Base-by-base conservation (phyloP, 2,888 invertebrate genomes). In the Agrilus cyanescens region DNA sequence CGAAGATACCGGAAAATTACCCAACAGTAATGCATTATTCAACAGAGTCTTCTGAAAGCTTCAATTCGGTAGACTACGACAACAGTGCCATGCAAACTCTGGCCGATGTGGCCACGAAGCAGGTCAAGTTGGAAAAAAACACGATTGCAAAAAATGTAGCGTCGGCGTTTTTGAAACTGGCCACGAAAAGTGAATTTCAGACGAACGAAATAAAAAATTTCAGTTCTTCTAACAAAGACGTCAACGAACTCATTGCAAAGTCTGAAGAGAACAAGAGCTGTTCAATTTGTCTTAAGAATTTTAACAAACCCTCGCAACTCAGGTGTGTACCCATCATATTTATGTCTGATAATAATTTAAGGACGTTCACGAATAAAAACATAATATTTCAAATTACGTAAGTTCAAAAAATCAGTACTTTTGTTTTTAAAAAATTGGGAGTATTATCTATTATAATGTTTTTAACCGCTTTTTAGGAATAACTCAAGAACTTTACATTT, bases 231-330 rank as follows among this genome's bases (percentile, higher is more conserved):
- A 55, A 50, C 35, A 62, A 65, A 37, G 64, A 61, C 20, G 61
- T 63, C 29, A 65, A 61, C 43, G 67, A 67, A 37, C 49, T 67
- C 37, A 63, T 68, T 36, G 66, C 62, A n/a, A 66, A 66, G 45
- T 58, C 65, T 3, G 67, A 68, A 50, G 68, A 67, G 43, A 67
- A 63, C 48, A 67, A 66, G 48, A 67, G 62, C 49, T 68, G 68
- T 48, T 61, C 61, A 43, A 83, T 94, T 58, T 96, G 96, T 68
- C 82, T 85, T 53, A 93, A 94, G 67, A 83, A 84, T 41, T 96
- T 96, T 68, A 85, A 82, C 48, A 90, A 94, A 65, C 85, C 88
- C 46, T 88, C 88, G 47, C 93, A 94, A 60, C 71, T 95, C 48
- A 76, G 84, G 67, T 66, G 54, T 53, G 50, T 25, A 25, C 18